Base-by-base conservation (phyloP, 1,140 invertebrate genomes). In the Pissodes strobi region DNA sequence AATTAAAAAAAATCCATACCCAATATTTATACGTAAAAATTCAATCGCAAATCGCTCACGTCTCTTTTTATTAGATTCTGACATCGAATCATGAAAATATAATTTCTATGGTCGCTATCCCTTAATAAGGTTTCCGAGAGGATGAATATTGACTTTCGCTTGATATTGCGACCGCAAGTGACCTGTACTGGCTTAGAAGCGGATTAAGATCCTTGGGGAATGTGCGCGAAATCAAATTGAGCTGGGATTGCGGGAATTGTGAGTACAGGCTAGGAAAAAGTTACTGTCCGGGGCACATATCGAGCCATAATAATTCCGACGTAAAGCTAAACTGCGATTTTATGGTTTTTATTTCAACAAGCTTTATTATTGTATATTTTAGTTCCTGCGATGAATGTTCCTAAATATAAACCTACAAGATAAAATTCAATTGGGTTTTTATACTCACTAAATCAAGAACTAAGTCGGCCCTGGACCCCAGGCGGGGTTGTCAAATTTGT, bases 71-170 rank as follows among this genome's bases (percentile, higher is more conserved):
- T 43, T 58, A 45, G 45, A 58, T 22, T 23, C 15, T 41, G 17
- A 39, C 27, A 25, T 25, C 13, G 25, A 39, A 13, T 55, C 48
- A 39, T 25, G 48, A 51, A 61, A 51, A 61, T 51, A 61, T 61
- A 61, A 61, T 61, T 60, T 61, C 45, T 18, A 4, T 45, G 41
- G 15, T 45, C 53, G 39, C 34, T 41, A 51, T 51, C 55, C 72
- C 70, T 77, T 77, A 77, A 77, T 76, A 77, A 76, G 74, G 70
- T 77, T 77, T 77, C 74, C 76, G 68, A 74, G 63, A 69, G 74
- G 76, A 71, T 76, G 76, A 76, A 74, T 77, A 77, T 77, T 73
- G 76, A 76, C 74, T 76, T 77, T 75, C 71, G 69, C 58, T 61
- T 61, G 58, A 61, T 61, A 51, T 49, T 51, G 45, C 58, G 45